Evolutionary conservation across 2,888 invertebrate species (phyloP), one percentile per base, ranked within the genome.

Genomic region (Branchinecta sandiegonensis): DNA sequence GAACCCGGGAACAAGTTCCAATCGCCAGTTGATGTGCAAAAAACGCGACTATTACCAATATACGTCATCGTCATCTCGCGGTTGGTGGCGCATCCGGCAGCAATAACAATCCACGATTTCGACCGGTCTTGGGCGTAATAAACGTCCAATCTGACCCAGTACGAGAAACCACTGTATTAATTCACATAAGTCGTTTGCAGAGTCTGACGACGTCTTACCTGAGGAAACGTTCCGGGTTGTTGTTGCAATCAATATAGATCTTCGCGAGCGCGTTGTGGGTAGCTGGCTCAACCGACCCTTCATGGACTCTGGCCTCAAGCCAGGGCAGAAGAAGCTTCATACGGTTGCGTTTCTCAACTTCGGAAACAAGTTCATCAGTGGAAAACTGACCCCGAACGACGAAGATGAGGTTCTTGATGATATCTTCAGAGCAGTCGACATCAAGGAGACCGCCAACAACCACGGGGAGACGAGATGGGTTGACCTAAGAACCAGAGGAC

Each of bases 221-320:
- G 70, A 96, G 84, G 82, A 94, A 97, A 74, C 97, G 82, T 77
- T 99, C 99, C 0, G 99, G 95, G 78, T 99, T 99, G 77, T 99
- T 99, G 81, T 99, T 99, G 72, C 95, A 93, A 79, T 99, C 99
- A 75, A 99, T 99, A 82, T 99, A 99, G 75, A 99, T 99, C 80
- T 99, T 99, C 69, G 99, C 99, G 73, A 99, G 81, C 1, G 99
- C 99, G 79, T 99, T 99, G 80, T 99, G 99, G 0, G 99, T 99
- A 13, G 97, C 97, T 7, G 97, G 91, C 77, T 99, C 99, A 12
- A 87, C 88, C 76, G 94, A 93, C 56, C 95, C 95, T 76, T 99
- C 99, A 77, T 97, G 97, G 46, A 96, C 90, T 69, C 97, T 86
- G 0, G 92, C 94, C 78, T 99, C 99, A 74, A 99, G 79, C 99